A percentile compares a stretch with the other conserved stretches of the same genome.
These are phyloP conservation scores for Apomyelois bistriatella DNA, from an alignment of 2,888 invertebrate genomes.

Conservation along the genomic window DNA sequence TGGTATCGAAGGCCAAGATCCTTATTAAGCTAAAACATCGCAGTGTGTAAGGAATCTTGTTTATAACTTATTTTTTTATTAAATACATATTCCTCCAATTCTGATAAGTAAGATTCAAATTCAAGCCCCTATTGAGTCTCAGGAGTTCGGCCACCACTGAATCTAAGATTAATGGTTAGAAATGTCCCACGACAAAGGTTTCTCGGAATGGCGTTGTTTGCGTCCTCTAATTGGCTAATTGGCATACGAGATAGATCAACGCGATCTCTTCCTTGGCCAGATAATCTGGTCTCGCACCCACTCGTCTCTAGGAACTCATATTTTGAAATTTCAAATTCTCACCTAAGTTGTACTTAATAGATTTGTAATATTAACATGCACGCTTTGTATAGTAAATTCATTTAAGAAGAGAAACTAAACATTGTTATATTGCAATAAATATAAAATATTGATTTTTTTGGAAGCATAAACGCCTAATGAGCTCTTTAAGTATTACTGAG, in stretches of 20 bases:
- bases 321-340: background rate
- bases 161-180: conserved; percentile 2
- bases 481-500: too few species aligned
- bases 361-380: too few species aligned
- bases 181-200: conserved; percentile 35
- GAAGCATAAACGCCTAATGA: too few species aligned
- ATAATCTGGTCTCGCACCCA: conserved; percentile 23
- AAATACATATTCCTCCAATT: background rate
- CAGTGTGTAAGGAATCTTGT: too few species aligned
- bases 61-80: too few species aligned
- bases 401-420: too few species aligned
- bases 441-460: too few species aligned
- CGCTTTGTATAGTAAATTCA: too few species aligned
- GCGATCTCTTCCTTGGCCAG: conserved; percentile 68
- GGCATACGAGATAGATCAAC: conserved; percentile 73
- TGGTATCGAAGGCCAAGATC: too few species aligned
- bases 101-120: background rate
- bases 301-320: background rate
- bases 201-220: conserved; percentile 62
- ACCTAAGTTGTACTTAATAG: too few species aligned
- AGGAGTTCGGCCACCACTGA: background rate
- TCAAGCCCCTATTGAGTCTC: background rate
- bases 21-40: too few species aligned
- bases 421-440: too few species aligned
- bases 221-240: conserved; percentile 78